Percentiles rank a stretch among this genome's conserved stretches.
phyloP scores from a whole-genome alignment of 1,140 invertebrate species.

The Drosophila truncata region DNA sequence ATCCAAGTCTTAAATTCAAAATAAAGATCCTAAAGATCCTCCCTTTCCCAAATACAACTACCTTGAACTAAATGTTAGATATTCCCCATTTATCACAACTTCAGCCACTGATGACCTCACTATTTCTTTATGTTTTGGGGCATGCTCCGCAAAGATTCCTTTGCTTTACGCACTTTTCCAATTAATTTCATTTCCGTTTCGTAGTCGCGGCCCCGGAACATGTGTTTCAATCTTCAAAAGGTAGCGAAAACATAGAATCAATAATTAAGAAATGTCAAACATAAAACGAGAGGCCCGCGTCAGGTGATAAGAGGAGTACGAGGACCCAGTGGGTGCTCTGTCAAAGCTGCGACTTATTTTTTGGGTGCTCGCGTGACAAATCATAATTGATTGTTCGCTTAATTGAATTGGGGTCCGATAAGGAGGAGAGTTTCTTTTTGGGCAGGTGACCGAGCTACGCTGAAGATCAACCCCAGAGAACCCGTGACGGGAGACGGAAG shows the following conservation, averaged over 20 bases:
- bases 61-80: neutral
- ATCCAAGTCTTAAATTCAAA: neutral
- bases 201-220: constrained; percentile 53
- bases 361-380: constrained; percentile 75
- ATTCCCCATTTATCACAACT: neutral
- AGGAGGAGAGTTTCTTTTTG: constrained; percentile 29
- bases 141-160: constrained; percentile 14
- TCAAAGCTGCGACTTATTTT: constrained; percentile 53
- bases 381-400: constrained; percentile 83
- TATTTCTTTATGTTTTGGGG: constrained; percentile 89
- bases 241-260: constrained; percentile 83
- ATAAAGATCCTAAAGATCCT: neutral
- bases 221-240: constrained; percentile 82
- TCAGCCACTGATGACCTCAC: constrained; percentile 12
- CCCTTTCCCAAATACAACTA: too few species aligned
- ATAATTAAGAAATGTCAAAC: constrained; percentile 84
- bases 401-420: constrained; percentile 80
- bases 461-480: constrained; percentile 25
- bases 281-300: constrained; percentile 73
- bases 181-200: constrained; percentile 83
- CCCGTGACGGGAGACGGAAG: constrained; percentile 9
- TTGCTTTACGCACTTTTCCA: constrained; percentile 73
- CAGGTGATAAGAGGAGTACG: constrained; percentile 52
- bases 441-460: constrained; percentile 10
- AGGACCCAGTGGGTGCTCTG: constrained; percentile 9